These are phyloP conservation scores for Sphinx pinastri DNA, from an alignment of 2,888 invertebrate genomes.

Conservation along the genomic window DNA sequence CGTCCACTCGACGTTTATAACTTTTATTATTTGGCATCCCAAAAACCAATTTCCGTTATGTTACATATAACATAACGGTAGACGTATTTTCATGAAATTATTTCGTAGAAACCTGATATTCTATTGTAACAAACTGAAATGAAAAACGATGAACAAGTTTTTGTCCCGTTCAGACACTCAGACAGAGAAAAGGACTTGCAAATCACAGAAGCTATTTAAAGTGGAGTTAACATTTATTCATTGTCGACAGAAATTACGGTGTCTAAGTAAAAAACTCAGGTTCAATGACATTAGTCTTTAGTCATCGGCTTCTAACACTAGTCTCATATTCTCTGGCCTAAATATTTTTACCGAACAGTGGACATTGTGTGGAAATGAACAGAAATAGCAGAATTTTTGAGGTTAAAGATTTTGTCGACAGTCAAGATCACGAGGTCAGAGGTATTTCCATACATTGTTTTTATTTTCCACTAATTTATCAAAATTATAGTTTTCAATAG, in stretches of 20 bases:
- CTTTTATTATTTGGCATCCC: no score
- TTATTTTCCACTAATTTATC: background rate
- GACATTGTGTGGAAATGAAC: background rate
- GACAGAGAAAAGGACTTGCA: background rate
- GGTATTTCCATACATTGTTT: background rate
- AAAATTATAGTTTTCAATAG: background rate
- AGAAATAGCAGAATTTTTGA: background rate
- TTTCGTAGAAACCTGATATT: no score
- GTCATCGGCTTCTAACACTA: background rate
- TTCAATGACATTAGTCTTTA: constrained; percentile 1
- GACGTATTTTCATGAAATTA: no score
- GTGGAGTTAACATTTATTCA: background rate
- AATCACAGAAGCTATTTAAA: background rate
- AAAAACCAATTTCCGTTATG: no score
- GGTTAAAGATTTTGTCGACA: background rate
- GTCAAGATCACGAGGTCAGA: background rate
- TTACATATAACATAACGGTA: no score
- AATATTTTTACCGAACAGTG: background rate
- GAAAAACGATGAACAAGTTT: no score
- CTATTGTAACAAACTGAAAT: no score
- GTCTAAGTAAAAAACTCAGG: background rate
- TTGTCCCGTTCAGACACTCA: background rate
- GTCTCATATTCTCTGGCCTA: background rate
- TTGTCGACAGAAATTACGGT: background rate
- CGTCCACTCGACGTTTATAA: no score